A percentile compares a stretch with the other conserved stretches of the same genome.
These are phyloP conservation scores for Typhlichthys eigenmanni DNA, from an alignment of 2,797 vertebrate species.

Conservation along the genomic window DNA sequence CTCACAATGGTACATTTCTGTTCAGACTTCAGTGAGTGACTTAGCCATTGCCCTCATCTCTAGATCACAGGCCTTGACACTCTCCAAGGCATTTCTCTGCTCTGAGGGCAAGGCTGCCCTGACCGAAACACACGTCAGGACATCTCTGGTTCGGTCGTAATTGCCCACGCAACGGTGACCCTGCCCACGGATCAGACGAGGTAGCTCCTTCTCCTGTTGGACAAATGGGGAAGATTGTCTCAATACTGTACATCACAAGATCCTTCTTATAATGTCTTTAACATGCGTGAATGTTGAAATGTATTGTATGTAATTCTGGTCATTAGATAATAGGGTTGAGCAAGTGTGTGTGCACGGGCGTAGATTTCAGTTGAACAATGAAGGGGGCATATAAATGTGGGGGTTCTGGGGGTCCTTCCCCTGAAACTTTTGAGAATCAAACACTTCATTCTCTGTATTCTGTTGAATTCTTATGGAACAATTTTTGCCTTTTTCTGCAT, in stretches of 20 bases:
- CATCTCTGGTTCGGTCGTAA: conserved; percentile 82
- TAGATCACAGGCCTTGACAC: conserved; percentile 82
- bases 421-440: no score
- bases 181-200: conserved; percentile 91
- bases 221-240: conserved; percentile 1
- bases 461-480: no score
- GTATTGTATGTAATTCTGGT: no score
- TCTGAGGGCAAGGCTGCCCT: conserved; percentile 83
- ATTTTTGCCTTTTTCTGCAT: no score
- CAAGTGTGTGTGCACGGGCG: no score
- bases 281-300: no score
- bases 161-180: conserved; percentile 91
- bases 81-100: conserved; percentile 84
- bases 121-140: conserved; percentile 89
- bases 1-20: background rate
- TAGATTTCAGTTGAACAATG: no score
- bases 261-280: no score
- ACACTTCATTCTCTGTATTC: no score
- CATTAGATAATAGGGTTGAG: no score
- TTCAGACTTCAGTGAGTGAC: conserved; percentile 80
- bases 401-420: no score
- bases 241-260: background rate
- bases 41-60: conserved; percentile 84
- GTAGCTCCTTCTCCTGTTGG: conserved; percentile 87
- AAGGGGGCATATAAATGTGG: no score